A percentile compares a stretch with the other conserved stretches of the same genome.
These are phyloP conservation scores for Dasypus novemcinctus DNA, from an alignment of 2,113 vertebrate genomes.

Conservation along the genomic window DNA sequence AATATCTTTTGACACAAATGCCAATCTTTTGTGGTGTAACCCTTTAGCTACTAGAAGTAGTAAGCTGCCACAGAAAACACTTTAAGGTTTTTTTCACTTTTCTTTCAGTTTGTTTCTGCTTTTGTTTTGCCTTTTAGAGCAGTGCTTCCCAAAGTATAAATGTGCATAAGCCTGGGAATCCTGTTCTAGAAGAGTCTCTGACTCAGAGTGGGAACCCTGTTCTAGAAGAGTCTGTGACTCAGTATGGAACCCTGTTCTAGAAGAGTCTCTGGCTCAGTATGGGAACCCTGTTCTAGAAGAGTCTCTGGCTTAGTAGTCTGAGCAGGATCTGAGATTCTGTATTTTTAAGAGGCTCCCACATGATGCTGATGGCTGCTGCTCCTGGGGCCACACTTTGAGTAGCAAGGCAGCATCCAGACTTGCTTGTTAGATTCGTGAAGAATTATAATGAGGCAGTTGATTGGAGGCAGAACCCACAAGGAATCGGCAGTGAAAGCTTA, in stretches of 20 bases:
- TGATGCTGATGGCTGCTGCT: background rate
- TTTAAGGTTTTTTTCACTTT: background rate
- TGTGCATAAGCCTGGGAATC: background rate
- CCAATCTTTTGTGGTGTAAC: background rate
- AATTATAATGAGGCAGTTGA: background rate
- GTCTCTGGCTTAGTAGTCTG: background rate
- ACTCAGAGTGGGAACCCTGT: background rate
- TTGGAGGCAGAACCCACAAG: background rate
- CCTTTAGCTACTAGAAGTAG: background rate
- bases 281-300: background rate
- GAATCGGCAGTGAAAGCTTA: background rate
- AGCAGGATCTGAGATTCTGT: background rate
- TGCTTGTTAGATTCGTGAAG: background rate
- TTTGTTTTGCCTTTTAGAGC: background rate
- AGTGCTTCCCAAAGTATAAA: background rate
- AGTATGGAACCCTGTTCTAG: background rate
- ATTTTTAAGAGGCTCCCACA: background rate
- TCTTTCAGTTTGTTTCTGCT: background rate
- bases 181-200: background rate
- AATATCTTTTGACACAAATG: constrained; percentile 28
- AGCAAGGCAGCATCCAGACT: background rate
- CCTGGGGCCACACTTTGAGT: background rate
- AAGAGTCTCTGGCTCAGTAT: too few relatives aligned
- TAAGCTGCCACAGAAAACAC: background rate
- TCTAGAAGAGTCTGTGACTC: background rate